These are phyloP conservation scores for Pristionchus fissidentatus DNA, from an alignment of 2,888 invertebrate genomes.

Conservation along the genomic window DNA sequence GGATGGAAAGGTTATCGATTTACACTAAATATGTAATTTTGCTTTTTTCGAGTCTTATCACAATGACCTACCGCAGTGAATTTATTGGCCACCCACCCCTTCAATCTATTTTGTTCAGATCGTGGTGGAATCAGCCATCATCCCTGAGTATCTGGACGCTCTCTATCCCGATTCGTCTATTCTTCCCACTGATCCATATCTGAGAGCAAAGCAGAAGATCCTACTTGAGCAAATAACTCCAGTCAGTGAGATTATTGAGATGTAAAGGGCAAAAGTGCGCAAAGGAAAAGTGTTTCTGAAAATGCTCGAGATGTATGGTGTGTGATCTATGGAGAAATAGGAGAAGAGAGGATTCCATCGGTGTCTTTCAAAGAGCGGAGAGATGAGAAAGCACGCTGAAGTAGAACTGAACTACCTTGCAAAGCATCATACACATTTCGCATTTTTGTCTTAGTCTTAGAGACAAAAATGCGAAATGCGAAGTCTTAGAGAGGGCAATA, in stretches of 20 bases:
- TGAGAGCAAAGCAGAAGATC: conserved; percentile 84
- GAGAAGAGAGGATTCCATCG: background rate
- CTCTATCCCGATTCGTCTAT: conserved; percentile 82
- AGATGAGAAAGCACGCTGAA: background rate
- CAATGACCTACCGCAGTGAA: too few relatives aligned
- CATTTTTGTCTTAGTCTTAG: background rate
- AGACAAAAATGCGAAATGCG: too few relatives aligned
- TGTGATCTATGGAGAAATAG: background rate
- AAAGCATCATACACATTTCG: background rate
- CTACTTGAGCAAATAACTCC: conserved; percentile 82
- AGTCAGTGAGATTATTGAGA: conserved; percentile 40
- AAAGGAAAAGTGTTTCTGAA: background rate
- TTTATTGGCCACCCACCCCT: background rate
- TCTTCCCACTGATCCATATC: conserved; percentile 82
- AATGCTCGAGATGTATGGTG: background rate
- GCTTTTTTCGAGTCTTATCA: too few relatives aligned
- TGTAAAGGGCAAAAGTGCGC: background rate
- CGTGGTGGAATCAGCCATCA: conserved; percentile 86
- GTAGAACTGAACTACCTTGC: background rate
- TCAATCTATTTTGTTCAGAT: conserved; percentile 75
- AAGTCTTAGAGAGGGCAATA: background rate
- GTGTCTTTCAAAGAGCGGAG: background rate
- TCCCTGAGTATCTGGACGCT: conserved; percentile 87
- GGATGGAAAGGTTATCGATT: conserved; percentile 55
- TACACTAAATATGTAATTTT: background rate